These are phyloP conservation scores for Nibea coibor DNA, from an alignment of 2,113 vertebrate species.

Conservation along the genomic window DNA sequence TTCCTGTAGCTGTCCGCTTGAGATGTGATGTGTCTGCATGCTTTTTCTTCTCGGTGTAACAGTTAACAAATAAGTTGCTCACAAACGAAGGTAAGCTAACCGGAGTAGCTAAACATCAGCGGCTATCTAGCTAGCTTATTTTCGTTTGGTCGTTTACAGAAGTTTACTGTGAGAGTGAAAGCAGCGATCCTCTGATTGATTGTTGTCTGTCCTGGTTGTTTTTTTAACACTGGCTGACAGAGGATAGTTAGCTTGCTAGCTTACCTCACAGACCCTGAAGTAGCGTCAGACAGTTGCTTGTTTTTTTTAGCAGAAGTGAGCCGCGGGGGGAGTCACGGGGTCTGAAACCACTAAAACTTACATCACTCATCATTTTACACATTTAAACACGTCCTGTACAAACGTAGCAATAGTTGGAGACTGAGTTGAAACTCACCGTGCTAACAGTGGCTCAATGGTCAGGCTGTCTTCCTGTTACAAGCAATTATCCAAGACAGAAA, in stretches of 20 bases:
- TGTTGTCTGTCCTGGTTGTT: not conserved
- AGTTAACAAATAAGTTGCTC: conserved; percentile 11
- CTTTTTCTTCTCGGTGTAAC: not conserved
- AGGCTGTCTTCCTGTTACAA: not conserved
- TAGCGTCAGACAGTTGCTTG: not conserved
- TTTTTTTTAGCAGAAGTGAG: conserved; percentile 10
- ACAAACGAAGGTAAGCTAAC: conserved; percentile 47
- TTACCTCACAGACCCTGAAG: not conserved
- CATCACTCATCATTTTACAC: not conserved
- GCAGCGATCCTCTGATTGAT: fast-evolving
- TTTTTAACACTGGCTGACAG: not conserved
- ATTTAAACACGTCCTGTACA: fast-evolving
- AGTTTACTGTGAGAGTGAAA: too few species aligned
- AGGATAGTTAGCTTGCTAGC: conserved; percentile 26
- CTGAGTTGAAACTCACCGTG: not conserved
- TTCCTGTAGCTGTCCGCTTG: not conserved
- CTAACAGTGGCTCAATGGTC: not conserved
- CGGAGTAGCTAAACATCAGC: conserved; percentile 2
- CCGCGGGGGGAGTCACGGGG: not conserved
- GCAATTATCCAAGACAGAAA: not conserved
- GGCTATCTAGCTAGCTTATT: not conserved
- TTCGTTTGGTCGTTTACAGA: not conserved
- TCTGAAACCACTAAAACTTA: not conserved
- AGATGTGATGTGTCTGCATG: not conserved
- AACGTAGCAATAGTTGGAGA: not conserved